A percentile compares a stretch with the other conserved stretches of the same genome.
Conservation (phyloP, 2,113 vertebrate genomes). For the Anguilla rostrata region DNA sequence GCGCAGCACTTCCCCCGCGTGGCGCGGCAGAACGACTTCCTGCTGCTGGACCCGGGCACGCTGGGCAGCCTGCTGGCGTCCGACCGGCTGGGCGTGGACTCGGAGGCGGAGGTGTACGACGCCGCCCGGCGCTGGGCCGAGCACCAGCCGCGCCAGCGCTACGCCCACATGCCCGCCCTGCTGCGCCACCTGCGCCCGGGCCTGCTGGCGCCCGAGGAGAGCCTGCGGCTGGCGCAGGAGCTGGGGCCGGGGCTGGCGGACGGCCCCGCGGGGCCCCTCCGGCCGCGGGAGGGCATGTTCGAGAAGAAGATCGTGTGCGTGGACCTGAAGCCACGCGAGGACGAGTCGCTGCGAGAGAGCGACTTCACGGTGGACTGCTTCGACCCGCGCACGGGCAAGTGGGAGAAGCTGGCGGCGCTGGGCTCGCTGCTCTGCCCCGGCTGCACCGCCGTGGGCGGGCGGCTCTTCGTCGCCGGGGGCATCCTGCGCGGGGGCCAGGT, state of each 20-base stretch:
- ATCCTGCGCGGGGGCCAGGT: constrained; percentile 69
- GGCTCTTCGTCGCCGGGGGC: constrained; percentile 76
- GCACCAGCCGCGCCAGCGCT: constrained; percentile 67
- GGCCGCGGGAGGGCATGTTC: constrained; percentile 78
- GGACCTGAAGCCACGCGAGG: constrained; percentile 73
- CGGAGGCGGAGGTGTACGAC: constrained; percentile 74
- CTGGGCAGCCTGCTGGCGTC: constrained; percentile 76
- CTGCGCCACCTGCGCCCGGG: constrained; percentile 73
- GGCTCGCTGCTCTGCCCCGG: constrained; percentile 72
- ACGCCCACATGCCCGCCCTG: constrained; percentile 69
- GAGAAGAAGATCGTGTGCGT: constrained; percentile 80
- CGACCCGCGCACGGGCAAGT: constrained; percentile 74
- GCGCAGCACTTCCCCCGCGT: constrained; percentile 76
- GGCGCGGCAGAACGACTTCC: constrained; percentile 73
- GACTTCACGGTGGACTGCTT: constrained; percentile 75
- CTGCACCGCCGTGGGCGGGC: constrained; percentile 69
- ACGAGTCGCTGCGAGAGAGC: constrained; percentile 57
- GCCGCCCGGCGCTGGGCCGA: constrained; percentile 77
- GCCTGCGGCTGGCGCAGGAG: constrained; percentile 69
- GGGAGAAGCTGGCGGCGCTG: constrained; percentile 76
- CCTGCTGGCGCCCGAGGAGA: constrained; percentile 73
- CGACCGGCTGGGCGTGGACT: constrained; percentile 74
- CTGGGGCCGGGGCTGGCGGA: constrained; percentile 61
- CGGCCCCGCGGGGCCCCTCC: constrained; percentile 66
- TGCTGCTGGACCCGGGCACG: constrained; percentile 74